These are phyloP conservation scores for Rhodinocichla rosea DNA, from an alignment of 2,113 vertebrate genomes.

Conservation along the genomic window DNA sequence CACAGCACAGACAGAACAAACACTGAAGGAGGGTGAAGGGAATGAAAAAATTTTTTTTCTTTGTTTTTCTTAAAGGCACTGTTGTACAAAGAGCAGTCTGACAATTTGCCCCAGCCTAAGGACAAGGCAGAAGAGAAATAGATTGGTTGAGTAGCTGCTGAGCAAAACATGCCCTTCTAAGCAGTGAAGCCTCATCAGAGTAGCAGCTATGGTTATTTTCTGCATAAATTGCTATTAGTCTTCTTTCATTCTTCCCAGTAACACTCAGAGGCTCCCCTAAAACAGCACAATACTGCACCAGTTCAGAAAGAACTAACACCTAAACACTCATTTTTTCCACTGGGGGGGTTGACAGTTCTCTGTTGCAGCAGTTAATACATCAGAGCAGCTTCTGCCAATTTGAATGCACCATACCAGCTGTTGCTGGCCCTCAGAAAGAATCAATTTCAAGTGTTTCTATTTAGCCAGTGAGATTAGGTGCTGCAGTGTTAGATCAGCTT, in stretches of 20 bases:
- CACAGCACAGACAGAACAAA: not conserved
- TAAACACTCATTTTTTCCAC: not conserved
- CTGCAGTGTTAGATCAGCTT: not conserved
- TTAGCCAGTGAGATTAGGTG: slow-evolving; percentile 9
- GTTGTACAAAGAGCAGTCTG: not conserved
- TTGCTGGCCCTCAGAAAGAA: not conserved
- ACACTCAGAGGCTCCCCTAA: not conserved
- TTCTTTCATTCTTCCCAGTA: not conserved
- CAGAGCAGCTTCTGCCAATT: not conserved
- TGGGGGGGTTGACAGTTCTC: not conserved
- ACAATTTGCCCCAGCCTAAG: not conserved
- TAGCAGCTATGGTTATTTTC: not conserved
- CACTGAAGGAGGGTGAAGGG: not conserved
- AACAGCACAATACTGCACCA: not conserved
- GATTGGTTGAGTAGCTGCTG: not conserved
- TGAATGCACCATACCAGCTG: not conserved
- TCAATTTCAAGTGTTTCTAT: not conserved
- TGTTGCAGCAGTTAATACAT: not conserved
- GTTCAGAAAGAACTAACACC: not conserved
- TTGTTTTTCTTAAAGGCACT: not conserved
- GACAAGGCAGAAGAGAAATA: not conserved
- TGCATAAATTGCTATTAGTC: not conserved
- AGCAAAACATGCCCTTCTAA: not conserved
- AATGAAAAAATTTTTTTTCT: not conserved
- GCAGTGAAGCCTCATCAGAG: not conserved